Evolutionary conservation across 2,797 vertebrate genomes (phyloP), one percentile per base, ranked within the genome.

Genomic region (Etheostoma perlongum): DNA sequence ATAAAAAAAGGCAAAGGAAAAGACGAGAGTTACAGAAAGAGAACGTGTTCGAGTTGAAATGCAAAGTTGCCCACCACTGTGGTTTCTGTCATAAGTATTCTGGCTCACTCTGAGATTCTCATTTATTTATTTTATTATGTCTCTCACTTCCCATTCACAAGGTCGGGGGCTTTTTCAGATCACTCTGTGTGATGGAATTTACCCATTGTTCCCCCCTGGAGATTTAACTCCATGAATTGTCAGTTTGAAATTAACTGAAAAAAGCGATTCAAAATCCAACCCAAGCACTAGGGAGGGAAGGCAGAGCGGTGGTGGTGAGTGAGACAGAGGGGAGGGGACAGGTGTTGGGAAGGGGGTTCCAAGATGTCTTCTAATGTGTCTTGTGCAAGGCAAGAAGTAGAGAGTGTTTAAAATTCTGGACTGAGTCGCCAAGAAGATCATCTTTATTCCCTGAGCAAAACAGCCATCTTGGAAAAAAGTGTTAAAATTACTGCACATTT

Each of bases 141-240:
- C 75, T 75, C 79, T 85, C 79, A 75, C 82, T 72, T 88, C 68
- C 65, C 85, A 82, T 87, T 89, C 86, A 86, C 76, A 71, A 70
- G 83, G 87, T 87, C 78, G 67, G 51, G 47, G 73, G 82, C 75
- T 75, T 88, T 88, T 87, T 89, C 77, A 83, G 88, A 86, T 89
- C 75, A 72, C 73, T 82, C 77, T 25, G 64, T 87, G 68, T 89
- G 84, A 89, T 85, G 82, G 89, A 89, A 90, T 85, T 82, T 83
- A 79, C 78, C 82, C 81, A 83, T 88, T 87, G 85, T 88, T 71
- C 83, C 81, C 70, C 86, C 70, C 82, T 57, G 57, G 88, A 91
- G 91, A 94, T 89, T 88, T 85, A 91, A 90, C 83, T 83, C 82
- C 68, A 87, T 81, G 52, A 92, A 92, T 89, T 92, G 91, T 90